phyloP scores from a whole-genome alignment of 64 coral and sea anemone genomes.

The Dendronephthya gigantea region DNA sequence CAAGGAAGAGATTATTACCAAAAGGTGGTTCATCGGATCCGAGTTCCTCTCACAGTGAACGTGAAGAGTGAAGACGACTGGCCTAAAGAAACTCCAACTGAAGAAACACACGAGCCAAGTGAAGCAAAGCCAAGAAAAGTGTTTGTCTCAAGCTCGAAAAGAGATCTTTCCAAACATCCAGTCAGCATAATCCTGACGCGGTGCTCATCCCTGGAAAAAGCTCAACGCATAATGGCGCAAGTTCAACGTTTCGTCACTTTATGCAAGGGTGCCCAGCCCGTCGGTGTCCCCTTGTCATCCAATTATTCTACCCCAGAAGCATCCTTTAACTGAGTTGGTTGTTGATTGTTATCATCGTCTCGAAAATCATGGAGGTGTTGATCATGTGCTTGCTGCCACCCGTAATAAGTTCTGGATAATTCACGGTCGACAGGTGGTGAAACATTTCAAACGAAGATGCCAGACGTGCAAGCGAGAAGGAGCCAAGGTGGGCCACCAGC shows the following conservation, averaged over 20 bases:
- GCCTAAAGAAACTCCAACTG: neutral
- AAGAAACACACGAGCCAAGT: neutral
- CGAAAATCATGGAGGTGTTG: neutral
- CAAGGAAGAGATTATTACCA: neutral
- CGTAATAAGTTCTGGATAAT: no score
- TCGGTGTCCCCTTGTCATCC: neutral
- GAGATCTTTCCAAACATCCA: neutral
- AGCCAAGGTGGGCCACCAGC: no score
- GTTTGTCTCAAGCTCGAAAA: neutral
- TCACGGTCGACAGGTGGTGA: neutral
- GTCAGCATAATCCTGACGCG: neutral
- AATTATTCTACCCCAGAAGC: neutral
- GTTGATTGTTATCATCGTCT: neutral
- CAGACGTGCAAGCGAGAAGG: neutral
- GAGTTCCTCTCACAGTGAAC: constrained; percentile 9
- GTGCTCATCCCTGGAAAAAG: neutral
- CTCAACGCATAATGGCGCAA: neutral
- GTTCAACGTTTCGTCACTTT: neutral
- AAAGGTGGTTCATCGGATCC: neutral
- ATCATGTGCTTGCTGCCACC: no score
- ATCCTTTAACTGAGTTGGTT: neutral
- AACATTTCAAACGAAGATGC: neutral
- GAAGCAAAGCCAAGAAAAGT: neutral
- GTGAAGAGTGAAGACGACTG: neutral
- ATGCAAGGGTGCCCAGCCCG: neutral